Percentiles rank a stretch among this genome's conserved stretches.
Conservation (phyloP, 2,888 invertebrate species). For the Eugnorisma glareosa region DNA sequence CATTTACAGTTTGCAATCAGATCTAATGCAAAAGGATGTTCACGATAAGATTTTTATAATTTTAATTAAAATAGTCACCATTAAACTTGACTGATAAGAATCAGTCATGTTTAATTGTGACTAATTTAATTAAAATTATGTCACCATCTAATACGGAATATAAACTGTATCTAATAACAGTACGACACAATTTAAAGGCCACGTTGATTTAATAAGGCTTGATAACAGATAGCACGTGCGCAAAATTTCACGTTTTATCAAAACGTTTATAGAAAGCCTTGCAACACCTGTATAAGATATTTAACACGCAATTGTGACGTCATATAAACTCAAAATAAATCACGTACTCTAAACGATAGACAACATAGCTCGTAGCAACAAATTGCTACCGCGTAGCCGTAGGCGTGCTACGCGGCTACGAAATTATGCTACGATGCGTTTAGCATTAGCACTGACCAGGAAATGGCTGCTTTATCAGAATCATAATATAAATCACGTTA, state of each 20-base stretch:
- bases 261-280: constrained; percentile 38
- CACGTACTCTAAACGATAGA: not conserved
- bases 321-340: constrained; percentile 12
- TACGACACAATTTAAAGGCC: constrained; percentile 8
- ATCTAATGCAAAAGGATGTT: not conserved
- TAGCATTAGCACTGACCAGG: not conserved
- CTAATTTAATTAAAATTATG: not conserved
- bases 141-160: constrained; percentile 5
- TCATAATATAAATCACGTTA: too few relatives aligned
- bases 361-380: constrained; percentile 9
- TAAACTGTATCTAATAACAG: constrained; percentile 13
- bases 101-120: not conserved
- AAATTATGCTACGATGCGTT: constrained; percentile 27
- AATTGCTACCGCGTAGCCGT: constrained; percentile 14
- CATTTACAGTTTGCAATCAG: not conserved
- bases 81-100: not conserved
- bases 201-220: constrained; percentile 17
- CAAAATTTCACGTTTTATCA: constrained; percentile 10
- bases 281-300: constrained; percentile 16
- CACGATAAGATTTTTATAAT: constrained; percentile 1
- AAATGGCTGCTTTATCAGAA: too few relatives aligned
- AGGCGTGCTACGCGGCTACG: constrained; percentile 26
- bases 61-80: constrained; percentile 1
- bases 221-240: constrained; percentile 33
- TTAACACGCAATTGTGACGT: constrained; percentile 14